Evolutionary conservation across 2,113 vertebrate genomes (phyloP).

Genomic region (Podiceps cristatus): DNA sequence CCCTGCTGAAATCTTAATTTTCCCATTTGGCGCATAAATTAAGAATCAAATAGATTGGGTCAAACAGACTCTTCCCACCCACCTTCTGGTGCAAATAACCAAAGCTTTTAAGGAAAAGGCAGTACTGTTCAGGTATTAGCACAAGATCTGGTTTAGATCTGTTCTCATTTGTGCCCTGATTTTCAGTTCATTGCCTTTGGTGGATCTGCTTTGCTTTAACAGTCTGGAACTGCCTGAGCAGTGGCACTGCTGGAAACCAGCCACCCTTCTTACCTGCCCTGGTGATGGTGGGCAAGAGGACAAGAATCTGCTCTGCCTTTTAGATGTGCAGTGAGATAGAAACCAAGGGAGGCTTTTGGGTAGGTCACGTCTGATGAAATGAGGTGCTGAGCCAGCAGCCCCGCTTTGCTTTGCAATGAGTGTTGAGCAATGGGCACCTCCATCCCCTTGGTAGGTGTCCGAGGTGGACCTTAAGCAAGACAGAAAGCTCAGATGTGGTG

Average conservation of each 20-base stretch:
- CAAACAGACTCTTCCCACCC: not conserved
- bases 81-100: not conserved
- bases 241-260: not conserved
- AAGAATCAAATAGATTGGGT: not conserved
- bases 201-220: not conserved
- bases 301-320: not conserved
- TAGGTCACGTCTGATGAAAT: accelerated
- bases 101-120: not conserved
- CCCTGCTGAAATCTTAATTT: not conserved
- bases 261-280: not conserved
- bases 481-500: not conserved
- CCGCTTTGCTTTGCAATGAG: not conserved
- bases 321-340: not conserved
- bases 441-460: not conserved
- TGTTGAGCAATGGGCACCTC: not conserved
- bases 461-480: not conserved
- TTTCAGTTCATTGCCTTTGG: not conserved
- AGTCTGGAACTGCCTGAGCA: not conserved
- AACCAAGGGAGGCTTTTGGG: not conserved
- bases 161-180: not conserved
- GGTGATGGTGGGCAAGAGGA: not conserved
- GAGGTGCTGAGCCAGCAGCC: too few species aligned
- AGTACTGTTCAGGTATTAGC: not conserved
- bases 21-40: not conserved
- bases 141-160: not conserved